Conservation (phyloP, 1,140 invertebrate genomes). For the Calycopis cecrops region DNA sequence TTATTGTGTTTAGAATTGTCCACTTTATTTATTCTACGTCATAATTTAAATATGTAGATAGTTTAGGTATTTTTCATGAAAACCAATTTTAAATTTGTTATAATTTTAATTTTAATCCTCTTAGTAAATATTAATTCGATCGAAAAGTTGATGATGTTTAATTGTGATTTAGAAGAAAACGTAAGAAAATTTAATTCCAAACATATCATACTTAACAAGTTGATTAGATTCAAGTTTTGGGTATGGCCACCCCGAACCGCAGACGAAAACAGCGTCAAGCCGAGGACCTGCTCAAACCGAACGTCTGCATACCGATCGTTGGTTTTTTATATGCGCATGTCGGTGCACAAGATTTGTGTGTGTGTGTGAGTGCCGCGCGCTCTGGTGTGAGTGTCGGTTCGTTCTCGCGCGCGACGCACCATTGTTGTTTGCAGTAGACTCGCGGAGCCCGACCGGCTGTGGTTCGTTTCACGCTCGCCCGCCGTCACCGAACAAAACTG, state of each 20-base stretch:
- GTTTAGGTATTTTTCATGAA: too few relatives aligned
- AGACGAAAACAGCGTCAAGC: constrained; percentile 73
- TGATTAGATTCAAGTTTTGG: constrained; percentile 17
- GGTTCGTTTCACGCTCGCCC: constrained; percentile 38
- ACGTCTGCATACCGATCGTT: constrained; percentile 74
- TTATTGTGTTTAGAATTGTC: too few relatives aligned
- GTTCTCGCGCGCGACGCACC: constrained; percentile 56
- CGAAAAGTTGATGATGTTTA: too few relatives aligned
- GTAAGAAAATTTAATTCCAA: background rate
- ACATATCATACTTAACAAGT: background rate
- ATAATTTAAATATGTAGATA: too few relatives aligned
- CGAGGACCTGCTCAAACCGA: constrained; percentile 71
- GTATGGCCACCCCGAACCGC: constrained; percentile 57
- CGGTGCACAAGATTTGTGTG: constrained; percentile 42
- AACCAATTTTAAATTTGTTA: too few relatives aligned
- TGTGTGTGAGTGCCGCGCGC: constrained; percentile 35
- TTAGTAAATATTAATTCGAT: too few relatives aligned
- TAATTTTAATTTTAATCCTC: too few relatives aligned
- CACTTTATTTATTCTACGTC: too few relatives aligned
- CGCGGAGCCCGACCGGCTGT: constrained; percentile 46
- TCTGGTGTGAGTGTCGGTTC: constrained; percentile 48
- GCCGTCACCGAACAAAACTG: constrained; percentile 40
- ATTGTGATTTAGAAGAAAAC: background rate
- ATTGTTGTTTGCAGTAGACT: constrained; percentile 68
- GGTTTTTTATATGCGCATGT: constrained; percentile 68